phyloP scores from a whole-genome alignment of 2,113 vertebrate genomes.

The Numida meleagris region DNA sequence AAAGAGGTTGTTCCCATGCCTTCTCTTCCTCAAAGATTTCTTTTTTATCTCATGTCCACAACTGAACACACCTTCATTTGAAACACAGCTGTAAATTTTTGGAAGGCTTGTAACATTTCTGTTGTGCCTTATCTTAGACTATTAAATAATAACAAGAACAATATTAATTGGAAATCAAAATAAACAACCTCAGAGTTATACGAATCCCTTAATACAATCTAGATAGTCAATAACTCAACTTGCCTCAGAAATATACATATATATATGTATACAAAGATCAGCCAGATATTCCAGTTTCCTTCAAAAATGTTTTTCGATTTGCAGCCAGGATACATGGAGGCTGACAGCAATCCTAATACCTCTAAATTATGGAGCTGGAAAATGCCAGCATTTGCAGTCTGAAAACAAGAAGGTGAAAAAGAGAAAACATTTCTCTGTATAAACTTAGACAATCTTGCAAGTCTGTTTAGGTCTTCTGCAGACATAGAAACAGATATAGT shows the following conservation, averaged over 20 bases:
- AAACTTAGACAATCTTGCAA: neutral
- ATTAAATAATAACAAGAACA: neutral
- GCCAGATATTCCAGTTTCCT: neutral
- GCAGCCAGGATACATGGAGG: neutral
- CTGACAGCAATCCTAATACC: neutral
- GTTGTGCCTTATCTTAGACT: neutral
- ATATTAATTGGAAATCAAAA: neutral
- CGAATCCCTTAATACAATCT: fast-evolving
- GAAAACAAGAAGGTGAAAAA: neutral
- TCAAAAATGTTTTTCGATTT: neutral
- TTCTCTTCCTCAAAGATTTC: neutral
- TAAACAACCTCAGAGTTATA: neutral
- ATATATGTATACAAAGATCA: neutral
- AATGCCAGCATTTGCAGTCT: neutral
- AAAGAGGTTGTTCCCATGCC: neutral
- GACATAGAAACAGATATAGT: neutral
- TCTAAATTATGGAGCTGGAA: neutral
- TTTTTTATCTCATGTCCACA: neutral
- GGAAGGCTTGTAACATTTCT: neutral
- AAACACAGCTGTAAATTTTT: neutral
- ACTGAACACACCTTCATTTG: neutral
- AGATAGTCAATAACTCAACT: neutral
- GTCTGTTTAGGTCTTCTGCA: neutral
- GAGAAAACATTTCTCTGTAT: neutral
- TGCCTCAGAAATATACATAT: neutral